Conservation (phyloP, 2,797 vertebrate genomes). For the Podarcis siculus region DNA sequence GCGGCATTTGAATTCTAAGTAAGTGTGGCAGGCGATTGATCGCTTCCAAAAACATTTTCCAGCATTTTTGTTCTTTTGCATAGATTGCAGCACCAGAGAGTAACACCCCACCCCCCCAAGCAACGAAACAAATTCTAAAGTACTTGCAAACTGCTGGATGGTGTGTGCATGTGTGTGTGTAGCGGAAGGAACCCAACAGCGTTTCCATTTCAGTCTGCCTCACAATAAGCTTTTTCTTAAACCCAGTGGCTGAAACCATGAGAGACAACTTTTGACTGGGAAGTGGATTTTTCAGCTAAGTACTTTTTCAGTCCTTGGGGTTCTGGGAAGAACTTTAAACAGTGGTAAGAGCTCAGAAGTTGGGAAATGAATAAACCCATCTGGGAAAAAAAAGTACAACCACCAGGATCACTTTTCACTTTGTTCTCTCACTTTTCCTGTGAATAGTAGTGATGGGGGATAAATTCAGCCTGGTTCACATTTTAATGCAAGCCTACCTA, state of each 20-base stretch:
- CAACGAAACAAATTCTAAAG: background rate
- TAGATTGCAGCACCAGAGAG: background rate
- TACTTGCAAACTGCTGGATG: conserved; percentile 7
- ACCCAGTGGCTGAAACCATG: background rate
- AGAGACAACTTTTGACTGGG: background rate
- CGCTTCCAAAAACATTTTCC: conserved; percentile 45
- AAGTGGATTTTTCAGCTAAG: background rate
- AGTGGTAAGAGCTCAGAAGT: background rate
- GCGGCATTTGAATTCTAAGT: conserved; percentile 72
- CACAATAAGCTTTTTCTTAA: background rate
- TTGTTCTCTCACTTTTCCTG: background rate
- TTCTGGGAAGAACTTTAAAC: background rate
- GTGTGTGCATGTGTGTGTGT: background rate
- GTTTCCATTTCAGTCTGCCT: background rate
- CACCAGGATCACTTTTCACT: background rate
- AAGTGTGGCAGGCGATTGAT: conserved; percentile 47
- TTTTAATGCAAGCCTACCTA: too few species aligned
- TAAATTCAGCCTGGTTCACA: too few species aligned
- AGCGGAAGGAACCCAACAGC: background rate
- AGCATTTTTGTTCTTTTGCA: background rate
- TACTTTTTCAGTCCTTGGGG: background rate
- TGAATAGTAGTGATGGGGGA: background rate
- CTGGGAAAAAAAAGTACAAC: background rate
- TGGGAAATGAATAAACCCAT: background rate
- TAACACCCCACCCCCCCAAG: background rate